Evolutionary conservation across 2,888 invertebrate genomes (phyloP), one percentile per base, ranked within the genome.

Genomic region (Sesia apiformis): DNA sequence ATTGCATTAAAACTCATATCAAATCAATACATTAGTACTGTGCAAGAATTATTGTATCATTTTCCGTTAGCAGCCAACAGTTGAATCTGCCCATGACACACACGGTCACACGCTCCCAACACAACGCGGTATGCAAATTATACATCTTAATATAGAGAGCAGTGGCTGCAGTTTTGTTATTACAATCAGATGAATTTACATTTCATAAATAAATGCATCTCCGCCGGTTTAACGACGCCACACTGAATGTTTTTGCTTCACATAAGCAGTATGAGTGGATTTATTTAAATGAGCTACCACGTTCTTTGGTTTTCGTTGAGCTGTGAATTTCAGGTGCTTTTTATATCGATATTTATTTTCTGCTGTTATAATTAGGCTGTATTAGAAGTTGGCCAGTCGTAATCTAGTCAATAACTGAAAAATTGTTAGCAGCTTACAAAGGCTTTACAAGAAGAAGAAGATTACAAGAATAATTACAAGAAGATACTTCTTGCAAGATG

Each of bases 171-270:
- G 86, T 89, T 90, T 90, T 88, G 89, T 88, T 90, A 89, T 90
- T 90, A 89, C 89, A 90, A 90, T 87, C 88, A 86, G 81, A 80
- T 78, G 78, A 73, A 90, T 90, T 90, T 90, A 87, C 90, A 90
- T 90, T 89, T 90, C 89, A 89, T 89, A 89, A 89, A 89, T 90
- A 89, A 89, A 90, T 89, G 87, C 85, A 90, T 78, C 84, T 78
- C 68, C 65, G 65, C 59, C 60, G 67, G 69, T 63, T 79, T 87
- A 88, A 87, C 86, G 86, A 87, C 78, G 76, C 71, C 67, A 68
- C 72, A 66, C 72, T 69, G 72, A 68, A 70, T 72, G 78, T 78
- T 77, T 76, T 76, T 76, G 74, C 73, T 62, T 67, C 66, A 71
- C 73, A 76, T 76, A 74, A 71, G 52, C 53, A 73, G 66, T 71